A percentile compares a stretch with the other conserved stretches of the same genome.
These are phyloP conservation scores for Stigmatopora argus DNA, from an alignment of 2,113 vertebrate genomes.

Conservation along the genomic window DNA sequence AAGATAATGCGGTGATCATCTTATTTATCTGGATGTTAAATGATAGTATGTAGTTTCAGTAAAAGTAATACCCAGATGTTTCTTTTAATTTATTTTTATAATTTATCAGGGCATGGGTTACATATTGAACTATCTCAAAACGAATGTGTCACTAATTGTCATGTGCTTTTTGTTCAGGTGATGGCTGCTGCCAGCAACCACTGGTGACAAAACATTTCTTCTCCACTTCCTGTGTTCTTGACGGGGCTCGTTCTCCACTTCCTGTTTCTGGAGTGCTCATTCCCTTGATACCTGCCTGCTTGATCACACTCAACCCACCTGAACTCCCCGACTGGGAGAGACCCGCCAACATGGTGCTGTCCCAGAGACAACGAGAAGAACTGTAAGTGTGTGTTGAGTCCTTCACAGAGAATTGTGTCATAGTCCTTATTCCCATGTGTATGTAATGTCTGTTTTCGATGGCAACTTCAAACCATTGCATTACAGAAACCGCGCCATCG, in stretches of 20 bases:
- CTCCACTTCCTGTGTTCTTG: background rate
- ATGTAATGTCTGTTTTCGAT: slow-evolving; percentile 35
- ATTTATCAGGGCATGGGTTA: no score
- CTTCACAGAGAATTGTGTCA: background rate
- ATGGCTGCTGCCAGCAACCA: slow-evolving; percentile 73
- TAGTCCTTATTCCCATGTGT: background rate
- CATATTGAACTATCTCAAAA: background rate
- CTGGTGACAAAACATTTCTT: slow-evolving; percentile 59
- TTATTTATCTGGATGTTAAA: no score
- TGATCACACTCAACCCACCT: slow-evolving; percentile 40
- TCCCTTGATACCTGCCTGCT: background rate
- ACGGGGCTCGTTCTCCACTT: background rate
- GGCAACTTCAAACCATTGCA: slow-evolving; percentile 13
- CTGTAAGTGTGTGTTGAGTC: slow-evolving; percentile 77
- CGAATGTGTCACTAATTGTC: background rate
- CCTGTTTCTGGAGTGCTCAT: background rate
- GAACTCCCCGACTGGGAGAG: slow-evolving; percentile 67
- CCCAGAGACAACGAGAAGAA: slow-evolving; percentile 98
- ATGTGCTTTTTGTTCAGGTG: slow-evolving; percentile 67
- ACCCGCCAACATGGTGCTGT: slow-evolving; percentile 93
- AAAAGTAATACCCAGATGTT: no score
- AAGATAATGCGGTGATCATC: background rate
- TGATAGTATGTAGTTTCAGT: no score
- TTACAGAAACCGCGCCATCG: slow-evolving; percentile 97
- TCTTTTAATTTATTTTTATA: no score